phyloP scores from a whole-genome alignment of 2,797 vertebrate species.

The Nyctalus aviator region DNA sequence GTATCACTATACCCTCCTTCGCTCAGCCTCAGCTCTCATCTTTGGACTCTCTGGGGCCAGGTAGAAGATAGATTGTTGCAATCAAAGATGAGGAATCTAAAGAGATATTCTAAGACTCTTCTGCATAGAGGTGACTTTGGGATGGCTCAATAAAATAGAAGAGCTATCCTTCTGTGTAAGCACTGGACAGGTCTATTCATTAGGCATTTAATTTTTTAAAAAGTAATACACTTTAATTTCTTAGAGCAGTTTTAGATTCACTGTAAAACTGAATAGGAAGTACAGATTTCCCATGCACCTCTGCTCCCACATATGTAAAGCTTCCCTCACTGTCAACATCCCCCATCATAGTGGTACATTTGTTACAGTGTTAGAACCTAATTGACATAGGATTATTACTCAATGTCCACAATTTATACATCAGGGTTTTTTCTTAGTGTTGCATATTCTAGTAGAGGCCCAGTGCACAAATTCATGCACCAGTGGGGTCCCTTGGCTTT shows the following conservation, averaged over 20 bases:
- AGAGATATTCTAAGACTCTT: neutral
- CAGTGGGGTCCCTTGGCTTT: too few species aligned
- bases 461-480: too few species aligned
- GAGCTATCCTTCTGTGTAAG: neutral
- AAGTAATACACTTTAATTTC: constrained; percentile 19
- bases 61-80: neutral
- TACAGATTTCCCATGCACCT: neutral
- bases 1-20: neutral
- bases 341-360: neutral
- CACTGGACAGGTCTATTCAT: neutral
- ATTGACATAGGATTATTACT: neutral
- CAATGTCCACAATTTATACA: neutral
- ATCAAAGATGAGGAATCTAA: constrained; percentile 11
- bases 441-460: neutral
- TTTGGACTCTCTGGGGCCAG: neutral
- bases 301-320: accelerated
- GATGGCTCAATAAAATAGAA: neutral
- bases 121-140: neutral
- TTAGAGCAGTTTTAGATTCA: neutral
- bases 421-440: neutral
- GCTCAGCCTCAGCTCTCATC: neutral
- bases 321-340: neutral
- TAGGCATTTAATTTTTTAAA: neutral
- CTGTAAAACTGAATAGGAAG: neutral
- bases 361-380: neutral